phyloP scores from a whole-genome alignment of 2,113 vertebrate species.

The Gymnocephalus cernua region DNA sequence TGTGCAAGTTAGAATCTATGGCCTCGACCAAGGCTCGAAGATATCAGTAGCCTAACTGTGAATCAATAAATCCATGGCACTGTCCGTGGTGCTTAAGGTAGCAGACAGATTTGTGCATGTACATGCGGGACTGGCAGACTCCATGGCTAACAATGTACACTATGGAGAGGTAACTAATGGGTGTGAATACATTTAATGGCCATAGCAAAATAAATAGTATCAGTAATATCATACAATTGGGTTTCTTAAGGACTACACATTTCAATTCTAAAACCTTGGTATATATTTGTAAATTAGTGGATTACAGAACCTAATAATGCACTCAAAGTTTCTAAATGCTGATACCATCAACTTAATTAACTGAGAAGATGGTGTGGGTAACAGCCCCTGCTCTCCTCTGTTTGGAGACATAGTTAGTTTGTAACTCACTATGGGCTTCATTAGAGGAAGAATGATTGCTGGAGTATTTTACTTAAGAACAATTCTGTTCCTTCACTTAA shows the following conservation, averaged over 20 bases:
- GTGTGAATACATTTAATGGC: not conserved
- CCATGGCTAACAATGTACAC: not conserved
- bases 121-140: not conserved
- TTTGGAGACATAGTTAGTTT: slow-evolving; percentile 8
- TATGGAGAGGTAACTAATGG: not conserved
- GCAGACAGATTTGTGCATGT: too few species aligned
- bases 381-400: not conserved
- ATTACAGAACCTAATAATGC: not conserved
- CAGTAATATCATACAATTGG: not conserved
- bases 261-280: not conserved
- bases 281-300: not conserved
- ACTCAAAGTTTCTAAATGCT: not conserved
- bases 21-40: too few species aligned
- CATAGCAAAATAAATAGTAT: not conserved
- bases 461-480: slow-evolving; percentile 39
- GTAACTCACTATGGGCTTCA: slow-evolving; percentile 42
- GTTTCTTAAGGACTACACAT: not conserved
- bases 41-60: too few species aligned
- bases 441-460: slow-evolving; percentile 43
- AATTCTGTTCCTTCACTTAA: slow-evolving; percentile 25
- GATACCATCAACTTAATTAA: slow-evolving; percentile 7
- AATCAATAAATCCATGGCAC: too few species aligned
- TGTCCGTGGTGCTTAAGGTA: too few species aligned
- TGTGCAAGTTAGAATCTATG: too few species aligned
- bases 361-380: not conserved